Evolutionary conservation across 2,888 invertebrate species (phyloP), one percentile per base, ranked within the genome.

Genomic region (Diogma glabrata): DNA sequence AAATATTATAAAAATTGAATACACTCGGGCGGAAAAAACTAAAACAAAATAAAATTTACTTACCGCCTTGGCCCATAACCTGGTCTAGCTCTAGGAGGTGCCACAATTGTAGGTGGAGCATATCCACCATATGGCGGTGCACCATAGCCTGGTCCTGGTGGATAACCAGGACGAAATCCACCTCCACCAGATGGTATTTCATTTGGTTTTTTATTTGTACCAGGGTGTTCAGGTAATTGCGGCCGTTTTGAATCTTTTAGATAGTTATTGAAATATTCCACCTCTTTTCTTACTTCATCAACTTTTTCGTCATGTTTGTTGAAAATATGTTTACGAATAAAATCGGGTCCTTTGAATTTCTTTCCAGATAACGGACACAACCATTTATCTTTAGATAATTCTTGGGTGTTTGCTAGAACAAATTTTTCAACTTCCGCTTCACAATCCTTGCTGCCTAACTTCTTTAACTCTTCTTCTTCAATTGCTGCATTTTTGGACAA

Each of bases 291-390:
- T 2, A 96, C 96, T 71, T 97, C 96, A 33, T 96, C 92, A 40
- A 99, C 85, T 72, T 96, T 97, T 63, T 99, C 97, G 0, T 71
- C 84, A 64, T 99, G 97, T 65, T 99, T 99, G 68, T 96, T 96
- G 65, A 92, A 88, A 57, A 99, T 94, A 67, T 99, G 99, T 67
- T 99, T 99, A 54, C 93, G 82, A 24, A 99, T 95, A 70, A 96
- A 99, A 67, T 99, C 97, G 0, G 97, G 96, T 0, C 97, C 87
- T 67, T 97, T 99, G 72, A 99, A 99, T 68, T 99, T 99, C 69
- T 99, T 99, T 1, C 97, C 97, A 51, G 95, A 96, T 8, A 99
- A 72, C 0, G 99, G 99, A 70, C 99, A 99, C 57, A 99, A 70
- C 97, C 97, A 99, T 63, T 99, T 99, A 67, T 97, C 99, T 66